Evolutionary conservation across 2,797 vertebrate genomes (phyloP).

Genomic region (Thunnus albacares): DNA sequence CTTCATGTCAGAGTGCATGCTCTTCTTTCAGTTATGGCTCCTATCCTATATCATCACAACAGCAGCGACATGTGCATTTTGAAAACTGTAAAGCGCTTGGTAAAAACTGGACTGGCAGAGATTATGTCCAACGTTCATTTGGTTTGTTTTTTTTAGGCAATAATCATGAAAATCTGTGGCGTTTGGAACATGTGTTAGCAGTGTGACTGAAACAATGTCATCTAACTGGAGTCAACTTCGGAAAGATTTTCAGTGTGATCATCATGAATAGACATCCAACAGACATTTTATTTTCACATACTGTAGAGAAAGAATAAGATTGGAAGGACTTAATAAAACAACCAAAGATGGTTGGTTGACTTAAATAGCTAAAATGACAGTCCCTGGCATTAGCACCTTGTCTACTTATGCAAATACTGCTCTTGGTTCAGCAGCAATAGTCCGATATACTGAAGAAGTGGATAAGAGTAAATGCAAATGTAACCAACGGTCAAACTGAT

Average conservation of each 20-base stretch:
- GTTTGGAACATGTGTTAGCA: not conserved
- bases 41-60: not conserved
- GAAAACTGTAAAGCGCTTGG: not conserved
- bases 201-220: not conserved
- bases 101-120: not conserved
- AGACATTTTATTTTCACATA: not conserved
- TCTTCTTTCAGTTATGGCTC: not conserved
- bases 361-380: not conserved
- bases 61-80: not conserved
- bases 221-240: not conserved
- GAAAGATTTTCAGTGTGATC: not conserved
- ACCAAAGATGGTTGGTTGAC: too few species aligned
- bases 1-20: not conserved
- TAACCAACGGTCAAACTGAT: not conserved
- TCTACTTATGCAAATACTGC: not conserved
- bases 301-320: not conserved
- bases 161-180: not conserved
- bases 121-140: not conserved
- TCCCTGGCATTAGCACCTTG: not conserved
- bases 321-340: not conserved
- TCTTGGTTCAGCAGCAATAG: not conserved
- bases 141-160: not conserved
- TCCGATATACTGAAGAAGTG: not conserved
- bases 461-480: not conserved
- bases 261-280: too few species aligned